Conservation (phyloP, 2,113 vertebrate species). For the Smithornis capensis region DNA sequence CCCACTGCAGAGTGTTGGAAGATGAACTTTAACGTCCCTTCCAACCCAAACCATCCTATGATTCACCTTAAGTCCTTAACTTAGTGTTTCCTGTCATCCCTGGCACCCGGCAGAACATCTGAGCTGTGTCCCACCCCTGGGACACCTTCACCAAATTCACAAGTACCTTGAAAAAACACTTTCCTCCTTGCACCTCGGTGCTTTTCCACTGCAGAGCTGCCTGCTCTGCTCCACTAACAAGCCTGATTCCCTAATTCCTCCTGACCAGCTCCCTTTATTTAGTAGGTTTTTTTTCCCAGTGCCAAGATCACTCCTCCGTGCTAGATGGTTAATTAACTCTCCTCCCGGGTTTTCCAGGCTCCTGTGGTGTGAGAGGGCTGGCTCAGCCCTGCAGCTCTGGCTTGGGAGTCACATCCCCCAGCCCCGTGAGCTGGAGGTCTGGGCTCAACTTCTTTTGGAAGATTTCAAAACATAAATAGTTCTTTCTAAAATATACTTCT, state of each 20-base stretch:
- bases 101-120: not conserved
- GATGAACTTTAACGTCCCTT: not conserved
- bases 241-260: not conserved
- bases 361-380: not conserved
- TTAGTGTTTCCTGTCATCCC: not conserved
- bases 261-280: not conserved
- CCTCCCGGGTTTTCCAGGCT: not conserved
- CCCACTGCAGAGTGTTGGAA: not conserved
- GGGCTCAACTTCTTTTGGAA: not conserved
- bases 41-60: not conserved
- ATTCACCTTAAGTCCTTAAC: not conserved
- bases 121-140: accelerated
- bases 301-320: not conserved
- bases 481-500: not conserved
- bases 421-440: not conserved
- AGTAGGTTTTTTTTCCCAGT: not conserved
- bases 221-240: not conserved
- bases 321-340: not conserved
- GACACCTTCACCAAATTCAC: not conserved
- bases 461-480: not conserved
- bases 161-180: not conserved
- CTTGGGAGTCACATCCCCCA: accelerated
- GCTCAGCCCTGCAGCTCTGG: not conserved
- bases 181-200: not conserved
- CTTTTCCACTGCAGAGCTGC: not conserved